A percentile compares a stretch with the other conserved stretches of the same genome.
Conservation (phyloP, 2,113 vertebrate genomes). For the Heterotilapia buettikoferi region DNA sequence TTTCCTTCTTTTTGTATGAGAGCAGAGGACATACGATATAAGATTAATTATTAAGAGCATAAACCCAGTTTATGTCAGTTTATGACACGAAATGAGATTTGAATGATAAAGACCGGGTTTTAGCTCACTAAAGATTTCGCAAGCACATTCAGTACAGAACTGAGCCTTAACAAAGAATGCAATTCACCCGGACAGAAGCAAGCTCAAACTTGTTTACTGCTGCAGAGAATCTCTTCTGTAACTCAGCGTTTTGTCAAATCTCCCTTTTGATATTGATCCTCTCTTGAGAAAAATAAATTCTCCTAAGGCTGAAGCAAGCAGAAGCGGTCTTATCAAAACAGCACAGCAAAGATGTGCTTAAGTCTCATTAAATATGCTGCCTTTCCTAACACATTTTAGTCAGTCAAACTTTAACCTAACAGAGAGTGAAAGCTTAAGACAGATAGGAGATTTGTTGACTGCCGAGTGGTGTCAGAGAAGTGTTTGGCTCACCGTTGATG, state of each 20-base stretch:
- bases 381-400: not conserved
- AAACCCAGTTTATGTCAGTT: not conserved
- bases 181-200: not conserved
- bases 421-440: not conserved
- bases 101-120: not conserved
- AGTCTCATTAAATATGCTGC: not conserved
- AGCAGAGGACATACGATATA: not conserved
- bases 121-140: not conserved
- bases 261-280: not conserved
- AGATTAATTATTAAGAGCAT: rapidly evolving
- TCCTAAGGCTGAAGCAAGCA: not conserved
- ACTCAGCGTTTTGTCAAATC: not conserved
- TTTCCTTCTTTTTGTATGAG: not conserved
- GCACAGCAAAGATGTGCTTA: not conserved
- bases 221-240: not conserved
- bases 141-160: not conserved
- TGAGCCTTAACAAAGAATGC: conserved; percentile 14
- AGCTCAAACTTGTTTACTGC: conserved; percentile 32
- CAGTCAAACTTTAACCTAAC: not conserved
- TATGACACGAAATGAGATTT: not conserved
- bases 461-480: not conserved
- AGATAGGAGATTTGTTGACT: not conserved
- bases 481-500: conserved; percentile 40
- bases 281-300: not conserved
- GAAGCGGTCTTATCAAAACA: not conserved